A percentile compares a stretch with the other conserved stretches of the same genome.
These are phyloP conservation scores for Rhaphigaster nebulosa DNA, from an alignment of 2,888 invertebrate species.

Conservation along the genomic window DNA sequence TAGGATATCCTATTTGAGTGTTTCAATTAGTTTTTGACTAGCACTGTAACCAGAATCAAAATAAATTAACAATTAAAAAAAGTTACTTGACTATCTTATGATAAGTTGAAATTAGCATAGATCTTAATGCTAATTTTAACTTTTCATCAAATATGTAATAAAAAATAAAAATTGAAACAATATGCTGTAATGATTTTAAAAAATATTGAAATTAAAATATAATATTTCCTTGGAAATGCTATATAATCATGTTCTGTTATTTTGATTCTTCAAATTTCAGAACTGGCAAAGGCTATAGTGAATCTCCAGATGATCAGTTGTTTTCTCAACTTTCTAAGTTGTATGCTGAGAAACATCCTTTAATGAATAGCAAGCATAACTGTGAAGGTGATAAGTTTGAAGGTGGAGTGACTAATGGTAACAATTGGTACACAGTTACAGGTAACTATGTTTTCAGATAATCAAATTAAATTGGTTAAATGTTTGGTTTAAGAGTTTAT, in stretches of 20 bases:
- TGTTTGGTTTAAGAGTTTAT: not conserved
- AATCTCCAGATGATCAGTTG: constrained; percentile 84
- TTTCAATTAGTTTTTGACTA: too few species aligned
- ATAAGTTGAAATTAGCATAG: too few species aligned
- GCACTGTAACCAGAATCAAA: too few species aligned
- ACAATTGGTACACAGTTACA: constrained; percentile 89
- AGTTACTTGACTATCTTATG: too few species aligned
- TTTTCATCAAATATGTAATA: too few species aligned
- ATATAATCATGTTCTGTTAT: not conserved
- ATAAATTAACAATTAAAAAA: too few species aligned
- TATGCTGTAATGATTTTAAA: too few species aligned
- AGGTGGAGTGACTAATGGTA: constrained; percentile 90
- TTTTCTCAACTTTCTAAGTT: constrained; percentile 83
- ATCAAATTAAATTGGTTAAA: not conserved
- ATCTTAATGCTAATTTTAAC: too few species aligned
- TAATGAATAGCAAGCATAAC: constrained; percentile 82
- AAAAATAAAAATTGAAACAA: too few species aligned
- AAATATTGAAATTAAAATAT: too few species aligned
- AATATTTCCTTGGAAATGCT: too few species aligned
- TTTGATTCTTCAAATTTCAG: constrained; percentile 35
- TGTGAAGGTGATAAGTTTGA: constrained; percentile 81
- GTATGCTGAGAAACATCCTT: constrained; percentile 81
- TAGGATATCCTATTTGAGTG: too few species aligned
- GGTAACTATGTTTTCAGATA: constrained; percentile 70
- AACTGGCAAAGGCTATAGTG: constrained; percentile 71